Conservation (phyloP, 2,888 invertebrate genomes). For the Megaustenia siamemsis region DNA sequence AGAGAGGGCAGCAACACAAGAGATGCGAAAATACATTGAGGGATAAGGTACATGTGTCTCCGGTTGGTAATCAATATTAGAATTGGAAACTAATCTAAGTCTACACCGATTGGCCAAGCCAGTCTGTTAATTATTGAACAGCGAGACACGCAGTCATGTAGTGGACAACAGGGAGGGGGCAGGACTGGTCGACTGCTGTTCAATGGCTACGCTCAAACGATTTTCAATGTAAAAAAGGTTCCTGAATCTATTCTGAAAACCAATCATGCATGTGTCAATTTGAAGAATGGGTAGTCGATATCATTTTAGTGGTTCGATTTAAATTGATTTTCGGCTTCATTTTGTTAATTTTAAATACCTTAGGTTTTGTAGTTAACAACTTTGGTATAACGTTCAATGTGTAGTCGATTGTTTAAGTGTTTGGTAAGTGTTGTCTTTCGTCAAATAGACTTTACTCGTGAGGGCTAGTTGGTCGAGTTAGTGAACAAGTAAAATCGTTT, state of each 20-base stretch:
- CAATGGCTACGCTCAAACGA: background rate
- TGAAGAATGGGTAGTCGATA: background rate
- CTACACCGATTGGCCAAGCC: constrained; percentile 14
- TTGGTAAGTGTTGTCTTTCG: no score
- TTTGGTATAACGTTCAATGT: no score
- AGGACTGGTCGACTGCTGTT: no score
- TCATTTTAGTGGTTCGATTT: background rate
- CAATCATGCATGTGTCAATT: background rate
- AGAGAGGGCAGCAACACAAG: no score
- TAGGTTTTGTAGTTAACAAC: no score
- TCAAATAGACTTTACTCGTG: no score
- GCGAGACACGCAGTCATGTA: background rate
- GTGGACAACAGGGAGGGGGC: background rate
- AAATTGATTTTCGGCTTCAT: no score
- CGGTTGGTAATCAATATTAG: constrained; percentile 13
- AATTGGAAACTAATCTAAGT: constrained; percentile 11
- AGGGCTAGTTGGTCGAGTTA: no score
- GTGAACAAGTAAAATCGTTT: no score
- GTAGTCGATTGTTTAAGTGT: no score
- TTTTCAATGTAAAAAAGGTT: background rate
- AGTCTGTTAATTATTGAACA: constrained; percentile 31
- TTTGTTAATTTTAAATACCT: no score
- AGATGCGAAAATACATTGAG: no score
- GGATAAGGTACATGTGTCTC: background rate
- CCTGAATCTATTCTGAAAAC: background rate